Evolutionary conservation across 1,140 invertebrate species (phyloP).

Genomic region (Nomia melanderi): DNA sequence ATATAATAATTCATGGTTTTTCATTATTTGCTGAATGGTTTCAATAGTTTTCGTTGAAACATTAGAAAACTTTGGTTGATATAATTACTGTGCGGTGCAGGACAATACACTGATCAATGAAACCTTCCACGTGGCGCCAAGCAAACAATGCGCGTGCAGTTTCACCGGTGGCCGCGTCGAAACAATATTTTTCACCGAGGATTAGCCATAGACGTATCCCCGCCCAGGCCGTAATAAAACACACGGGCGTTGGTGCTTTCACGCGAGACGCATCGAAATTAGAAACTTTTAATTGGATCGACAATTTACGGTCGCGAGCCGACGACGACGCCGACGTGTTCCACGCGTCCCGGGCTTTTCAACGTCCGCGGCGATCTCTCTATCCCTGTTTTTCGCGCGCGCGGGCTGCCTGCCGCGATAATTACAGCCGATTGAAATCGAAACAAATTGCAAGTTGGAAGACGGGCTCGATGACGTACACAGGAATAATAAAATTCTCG

Average conservation of each 20-base stretch:
- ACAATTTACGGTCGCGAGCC: slow-evolving; percentile 7
- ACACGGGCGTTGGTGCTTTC: not conserved
- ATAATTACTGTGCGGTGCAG: no score
- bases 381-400: not conserved
- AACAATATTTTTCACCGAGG: not conserved
- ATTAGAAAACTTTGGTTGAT: no score
- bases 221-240: not conserved
- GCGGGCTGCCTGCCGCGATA: not conserved
- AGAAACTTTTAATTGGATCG: slow-evolving; percentile 45
- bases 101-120: no score
- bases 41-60: no score
- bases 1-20: no score
- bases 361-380: not conserved
- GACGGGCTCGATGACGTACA: not conserved
- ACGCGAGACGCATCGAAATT: slow-evolving; percentile 19
- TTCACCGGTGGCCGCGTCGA: not conserved
- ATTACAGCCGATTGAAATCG: slow-evolving; percentile 1
- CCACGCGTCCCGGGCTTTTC: not conserved
- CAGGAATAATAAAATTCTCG: slow-evolving; percentile 27
- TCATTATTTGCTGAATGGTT: no score
- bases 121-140: no score
- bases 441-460: slow-evolving; percentile 5
- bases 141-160: not conserved
- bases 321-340: not conserved
- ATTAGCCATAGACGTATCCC: not conserved